A percentile compares a stretch with the other conserved stretches of the same genome.
Evolutionary conservation across 1,140 invertebrate genomes (phyloP).

Genomic region (Drosophila fuyamai): DNA sequence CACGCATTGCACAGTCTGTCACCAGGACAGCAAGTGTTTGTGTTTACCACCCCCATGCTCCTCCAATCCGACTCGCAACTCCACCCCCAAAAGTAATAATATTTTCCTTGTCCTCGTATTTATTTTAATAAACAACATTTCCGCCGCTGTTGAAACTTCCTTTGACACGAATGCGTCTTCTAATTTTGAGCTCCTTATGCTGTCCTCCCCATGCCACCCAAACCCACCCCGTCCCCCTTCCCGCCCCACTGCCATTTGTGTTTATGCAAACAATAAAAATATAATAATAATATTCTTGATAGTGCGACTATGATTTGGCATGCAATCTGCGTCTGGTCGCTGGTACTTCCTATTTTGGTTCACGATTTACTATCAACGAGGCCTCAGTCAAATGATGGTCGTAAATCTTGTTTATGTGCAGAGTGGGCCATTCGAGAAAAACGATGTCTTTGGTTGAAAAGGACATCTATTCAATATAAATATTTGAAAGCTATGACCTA

Average conservation of each 20-base stretch:
- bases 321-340: constrained; percentile 53
- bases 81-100: constrained; percentile 40
- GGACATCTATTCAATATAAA: no score
- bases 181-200: constrained; percentile 65
- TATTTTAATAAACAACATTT: constrained; percentile 80
- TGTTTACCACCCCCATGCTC: constrained; percentile 30
- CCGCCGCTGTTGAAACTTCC: constrained; percentile 71
- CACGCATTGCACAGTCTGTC: constrained; percentile 84
- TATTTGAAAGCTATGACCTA: no score
- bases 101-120: constrained; percentile 74
- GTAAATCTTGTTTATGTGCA: constrained; percentile 10
- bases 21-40: constrained; percentile 74
- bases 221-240: neutral
- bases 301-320: constrained; percentile 55
- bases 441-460: neutral
- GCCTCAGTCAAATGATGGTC: constrained; percentile 27
- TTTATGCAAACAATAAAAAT: constrained; percentile 58
- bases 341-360: constrained; percentile 62
- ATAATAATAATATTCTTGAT: constrained; percentile 47
- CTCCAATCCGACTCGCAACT: neutral
- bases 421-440: neutral
- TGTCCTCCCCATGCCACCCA: constrained; percentile 19
- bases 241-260: constrained; percentile 17
- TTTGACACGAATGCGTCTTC: constrained; percentile 71
- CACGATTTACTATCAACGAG: constrained; percentile 27